phyloP scores from a whole-genome alignment of 2,888 invertebrate genomes.

The Drosophila austrosaltans region DNA sequence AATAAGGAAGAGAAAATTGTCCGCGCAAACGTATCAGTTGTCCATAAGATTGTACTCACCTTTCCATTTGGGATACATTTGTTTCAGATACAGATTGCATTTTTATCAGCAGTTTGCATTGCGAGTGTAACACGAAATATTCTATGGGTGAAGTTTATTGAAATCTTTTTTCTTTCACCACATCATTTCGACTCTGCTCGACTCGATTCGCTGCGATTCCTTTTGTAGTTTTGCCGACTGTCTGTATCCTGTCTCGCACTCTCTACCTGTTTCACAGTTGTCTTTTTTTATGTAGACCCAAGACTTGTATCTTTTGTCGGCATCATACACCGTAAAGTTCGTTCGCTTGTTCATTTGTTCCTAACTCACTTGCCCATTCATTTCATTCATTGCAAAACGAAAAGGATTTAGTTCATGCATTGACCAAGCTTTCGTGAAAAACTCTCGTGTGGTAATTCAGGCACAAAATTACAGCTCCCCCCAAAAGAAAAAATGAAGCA shows the following conservation, averaged over 20 bases:
- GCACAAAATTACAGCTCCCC: conserved; percentile 30
- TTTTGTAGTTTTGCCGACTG: conserved; percentile 76
- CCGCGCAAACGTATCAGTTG: conserved; percentile 40
- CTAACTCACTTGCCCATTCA: conserved; percentile 73
- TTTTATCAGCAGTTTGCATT: conserved; percentile 48
- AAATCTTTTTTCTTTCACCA: conserved; percentile 70
- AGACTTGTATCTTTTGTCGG: conserved; percentile 67
- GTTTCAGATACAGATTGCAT: not conserved
- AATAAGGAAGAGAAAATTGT: conserved; percentile 16
- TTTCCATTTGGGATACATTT: not conserved
- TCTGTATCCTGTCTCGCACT: conserved; percentile 53
- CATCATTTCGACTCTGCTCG: conserved; percentile 43
- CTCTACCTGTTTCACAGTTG: conserved; percentile 78
- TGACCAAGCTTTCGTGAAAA: conserved; percentile 14
- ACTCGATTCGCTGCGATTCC: conserved; percentile 36
- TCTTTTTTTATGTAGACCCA: conserved; percentile 66
- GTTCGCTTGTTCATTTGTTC: conserved; percentile 3
- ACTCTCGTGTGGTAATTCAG: conserved; percentile 38
- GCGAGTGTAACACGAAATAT: conserved; percentile 54
- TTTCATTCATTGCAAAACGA: conserved; percentile 62
- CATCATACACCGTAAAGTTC: conserved; percentile 49
- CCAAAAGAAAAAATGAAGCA: not conserved
- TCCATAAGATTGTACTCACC: conserved; percentile 15
- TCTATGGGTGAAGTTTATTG: conserved; percentile 23
- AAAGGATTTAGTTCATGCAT: conserved; percentile 43